Evolutionary conservation across 1,140 invertebrate species (phyloP), one percentile per base, ranked within the genome.

Genomic region (Achroia grisella): DNA sequence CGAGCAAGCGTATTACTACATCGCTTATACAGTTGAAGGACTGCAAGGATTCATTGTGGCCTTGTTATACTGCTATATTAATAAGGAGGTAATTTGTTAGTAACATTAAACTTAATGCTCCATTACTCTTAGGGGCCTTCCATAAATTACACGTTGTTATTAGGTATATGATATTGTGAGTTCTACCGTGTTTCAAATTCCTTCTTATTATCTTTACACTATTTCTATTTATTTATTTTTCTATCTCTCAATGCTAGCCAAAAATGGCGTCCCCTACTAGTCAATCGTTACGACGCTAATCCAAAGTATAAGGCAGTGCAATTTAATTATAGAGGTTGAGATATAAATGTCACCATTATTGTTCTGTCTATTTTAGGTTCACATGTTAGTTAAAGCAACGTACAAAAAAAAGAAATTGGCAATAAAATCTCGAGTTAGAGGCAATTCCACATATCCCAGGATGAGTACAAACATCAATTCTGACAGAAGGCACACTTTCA

Each of bases 1-100:
- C 1, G 87, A 89, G 49, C 87, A 90, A 51, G 56, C 77, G 10
- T 90, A 89, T 54, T 88, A 88, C 35, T 87, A 86, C 44, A 44
- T 87, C 9, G 82, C 86, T 0, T 90, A 89, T 48, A 56, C 84
- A 0, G 58, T 90, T 10, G 89, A 90, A 45, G 87, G 86, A 0
- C 48, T 89, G 5, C 89, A 90, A 56, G 89, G 89, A 2, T 72
- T 89, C 17, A 60, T 88, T 10, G 88, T 90, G 0, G 80, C 89
- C 6, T 39, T 88, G 37, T 61, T 90, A 0, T 90, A 89, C 54
- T 91, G 90, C 59, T 91, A 89, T 53, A 46, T 86, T 8, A 90
- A 89, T 59, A 86, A 85, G 58, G 89, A 91, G 83, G 89, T 90
- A 68, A 77, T 14, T 12, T 44, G 15, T 52, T 47, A 14, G 17